Evolutionary conservation across 2,888 invertebrate genomes (phyloP).

Genomic region (Melieria crassipennis): DNA sequence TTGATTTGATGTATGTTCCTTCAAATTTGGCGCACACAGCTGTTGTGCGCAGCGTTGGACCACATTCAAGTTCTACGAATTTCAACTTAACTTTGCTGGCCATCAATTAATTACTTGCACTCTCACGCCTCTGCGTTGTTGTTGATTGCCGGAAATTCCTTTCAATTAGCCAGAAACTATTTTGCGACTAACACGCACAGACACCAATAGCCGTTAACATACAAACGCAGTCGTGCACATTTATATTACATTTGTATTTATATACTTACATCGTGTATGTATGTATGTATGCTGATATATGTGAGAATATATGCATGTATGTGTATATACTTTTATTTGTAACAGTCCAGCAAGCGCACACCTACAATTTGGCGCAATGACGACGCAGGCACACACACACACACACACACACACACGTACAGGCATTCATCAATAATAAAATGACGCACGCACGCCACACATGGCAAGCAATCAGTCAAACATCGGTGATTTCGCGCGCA

Average conservation of each 20-base stretch:
- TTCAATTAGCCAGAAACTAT: slow-evolving; percentile 39
- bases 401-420: too few relatives aligned
- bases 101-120: slow-evolving; percentile 38
- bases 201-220: not conserved
- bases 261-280: not conserved
- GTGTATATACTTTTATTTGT: too few relatives aligned
- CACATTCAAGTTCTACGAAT: too few relatives aligned
- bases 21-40: too few relatives aligned
- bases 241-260: not conserved
- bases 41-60: too few relatives aligned
- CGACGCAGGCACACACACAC: too few relatives aligned
- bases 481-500: slow-evolving; percentile 18
- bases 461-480: slow-evolving; percentile 26
- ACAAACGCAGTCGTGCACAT: not conserved
- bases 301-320: not conserved
- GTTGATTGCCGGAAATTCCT: slow-evolving; percentile 39
- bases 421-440: too few relatives aligned
- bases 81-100: not conserved
- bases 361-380: too few relatives aligned
- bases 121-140: slow-evolving; percentile 26
- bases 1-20: too few relatives aligned
- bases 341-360: too few relatives aligned
- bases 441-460: not conserved
- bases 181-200: not conserved
- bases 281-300: not conserved